Evolutionary conservation across 2,797 vertebrate genomes (phyloP).

Genomic region (Heliangelus exortis): DNA sequence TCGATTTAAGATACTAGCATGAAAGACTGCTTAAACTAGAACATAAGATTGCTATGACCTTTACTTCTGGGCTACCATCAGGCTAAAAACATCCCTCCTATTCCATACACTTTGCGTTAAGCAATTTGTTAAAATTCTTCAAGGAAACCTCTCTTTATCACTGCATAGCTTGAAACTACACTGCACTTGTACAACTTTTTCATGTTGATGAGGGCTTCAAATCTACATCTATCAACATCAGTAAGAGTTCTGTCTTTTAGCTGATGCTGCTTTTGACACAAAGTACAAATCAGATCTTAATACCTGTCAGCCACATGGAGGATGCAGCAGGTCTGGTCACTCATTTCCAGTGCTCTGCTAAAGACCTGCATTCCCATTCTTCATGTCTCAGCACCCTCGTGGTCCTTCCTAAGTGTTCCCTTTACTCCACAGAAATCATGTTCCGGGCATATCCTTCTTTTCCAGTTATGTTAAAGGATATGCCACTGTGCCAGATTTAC

Average conservation of each 20-base stretch:
- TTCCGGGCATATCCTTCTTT: neutral
- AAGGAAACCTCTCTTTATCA: neutral
- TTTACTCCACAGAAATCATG: neutral
- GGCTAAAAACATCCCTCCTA: neutral
- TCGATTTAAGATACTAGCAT: neutral
- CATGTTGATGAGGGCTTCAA: neutral
- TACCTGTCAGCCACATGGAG: neutral
- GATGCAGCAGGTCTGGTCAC: neutral
- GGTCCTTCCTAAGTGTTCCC: neutral
- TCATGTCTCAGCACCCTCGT: neutral
- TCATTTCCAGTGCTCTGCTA: neutral
- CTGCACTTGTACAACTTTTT: neutral
- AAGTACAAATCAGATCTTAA: neutral
- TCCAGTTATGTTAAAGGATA: neutral
- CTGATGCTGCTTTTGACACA: neutral
- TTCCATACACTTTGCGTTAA: neutral
- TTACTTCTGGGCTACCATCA: neutral
- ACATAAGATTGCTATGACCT: neutral
- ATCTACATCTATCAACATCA: neutral
- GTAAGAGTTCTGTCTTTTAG: neutral
- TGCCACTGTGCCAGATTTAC: neutral
- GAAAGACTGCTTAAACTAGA: neutral
- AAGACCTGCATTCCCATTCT: neutral
- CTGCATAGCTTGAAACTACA: neutral
- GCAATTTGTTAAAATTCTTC: neutral